These are phyloP conservation scores for Muntiacus reevesi DNA, from an alignment of 2,113 vertebrate genomes.

Conservation along the genomic window DNA sequence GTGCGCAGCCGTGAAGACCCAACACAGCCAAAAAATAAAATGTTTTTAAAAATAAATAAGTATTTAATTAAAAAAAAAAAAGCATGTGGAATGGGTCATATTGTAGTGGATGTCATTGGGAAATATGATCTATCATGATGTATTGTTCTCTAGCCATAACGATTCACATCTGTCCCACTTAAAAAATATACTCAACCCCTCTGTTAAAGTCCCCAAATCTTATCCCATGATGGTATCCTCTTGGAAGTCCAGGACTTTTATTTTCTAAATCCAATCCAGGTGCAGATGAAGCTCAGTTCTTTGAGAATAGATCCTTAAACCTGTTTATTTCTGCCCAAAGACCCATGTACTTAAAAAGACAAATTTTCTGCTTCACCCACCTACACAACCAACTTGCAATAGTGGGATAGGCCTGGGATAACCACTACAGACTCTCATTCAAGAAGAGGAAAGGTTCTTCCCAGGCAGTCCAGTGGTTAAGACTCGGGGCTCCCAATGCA, in stretches of 20 bases:
- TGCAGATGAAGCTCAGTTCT: background rate
- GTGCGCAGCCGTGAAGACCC: background rate
- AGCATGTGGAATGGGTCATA: background rate
- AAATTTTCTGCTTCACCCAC: background rate
- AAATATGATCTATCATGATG: background rate
- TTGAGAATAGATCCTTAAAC: background rate
- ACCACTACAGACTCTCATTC: background rate
- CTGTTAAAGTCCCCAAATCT: background rate
- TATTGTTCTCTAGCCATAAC: background rate
- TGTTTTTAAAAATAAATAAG: background rate
- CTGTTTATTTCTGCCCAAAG: background rate
- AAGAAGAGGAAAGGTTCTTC: background rate
- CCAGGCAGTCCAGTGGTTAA: background rate
- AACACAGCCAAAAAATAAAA: background rate
- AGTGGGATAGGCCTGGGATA: background rate
- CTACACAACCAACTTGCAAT: background rate
- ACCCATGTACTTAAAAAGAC: background rate
- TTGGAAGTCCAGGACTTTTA: background rate
- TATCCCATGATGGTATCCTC: background rate
- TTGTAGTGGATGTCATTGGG: background rate
- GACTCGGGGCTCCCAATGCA: background rate
- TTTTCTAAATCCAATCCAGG: background rate
- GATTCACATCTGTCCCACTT: background rate
- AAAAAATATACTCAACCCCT: background rate
- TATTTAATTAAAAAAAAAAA: background rate